Evolutionary conservation across 2,113 vertebrate species (phyloP), one percentile per base, ranked within the genome.

Genomic region (Oryzias melastigma): DNA sequence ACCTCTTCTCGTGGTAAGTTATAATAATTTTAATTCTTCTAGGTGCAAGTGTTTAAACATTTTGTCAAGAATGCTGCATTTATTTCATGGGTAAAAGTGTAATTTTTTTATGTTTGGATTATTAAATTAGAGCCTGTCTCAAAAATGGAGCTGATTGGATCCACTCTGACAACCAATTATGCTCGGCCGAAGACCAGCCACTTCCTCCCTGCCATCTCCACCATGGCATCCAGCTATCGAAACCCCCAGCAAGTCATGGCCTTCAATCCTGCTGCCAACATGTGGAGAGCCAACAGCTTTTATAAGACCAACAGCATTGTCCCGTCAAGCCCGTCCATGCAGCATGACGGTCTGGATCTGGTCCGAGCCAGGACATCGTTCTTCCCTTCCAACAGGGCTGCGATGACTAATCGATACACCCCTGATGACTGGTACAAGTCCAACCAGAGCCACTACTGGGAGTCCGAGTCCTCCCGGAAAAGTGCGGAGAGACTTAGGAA

Each of bases 341-440:
- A 91, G 25, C 83, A 76, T 43, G 88, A 79, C 3, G 74, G 88
- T 59, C 80, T 91, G 0, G 94, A 90, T 14, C 56, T 93, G 14
- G 76, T 89, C 0, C 84, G 93, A 59, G 87, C 91, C 76, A 89
- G 91, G 60, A 92, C 84, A 40, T 79, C 89, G n/a, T 92, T 94
- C 14, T 94, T 91, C 4, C 80, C 95, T 0, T 93, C 94, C 14
- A 95, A 94, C 79, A 91, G 94, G 77, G 93, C 90, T 0, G 40
- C 73, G 0, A 76, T 93, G 48, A 89, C 90, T 62, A 93, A 88
- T 19, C 91, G 92, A 22, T 97, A 96, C 77, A 93, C 88, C 1
- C 93, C 93, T 0, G 94, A 96, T 0, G 96, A 98, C 58, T 98
- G 96, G 96, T 89, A 93, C 84, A 89, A 91, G 71, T 94, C 93